Base-by-base conservation (phyloP, 2,113 vertebrate genomes). In the Hypocryptadius cinnamomeus region DNA sequence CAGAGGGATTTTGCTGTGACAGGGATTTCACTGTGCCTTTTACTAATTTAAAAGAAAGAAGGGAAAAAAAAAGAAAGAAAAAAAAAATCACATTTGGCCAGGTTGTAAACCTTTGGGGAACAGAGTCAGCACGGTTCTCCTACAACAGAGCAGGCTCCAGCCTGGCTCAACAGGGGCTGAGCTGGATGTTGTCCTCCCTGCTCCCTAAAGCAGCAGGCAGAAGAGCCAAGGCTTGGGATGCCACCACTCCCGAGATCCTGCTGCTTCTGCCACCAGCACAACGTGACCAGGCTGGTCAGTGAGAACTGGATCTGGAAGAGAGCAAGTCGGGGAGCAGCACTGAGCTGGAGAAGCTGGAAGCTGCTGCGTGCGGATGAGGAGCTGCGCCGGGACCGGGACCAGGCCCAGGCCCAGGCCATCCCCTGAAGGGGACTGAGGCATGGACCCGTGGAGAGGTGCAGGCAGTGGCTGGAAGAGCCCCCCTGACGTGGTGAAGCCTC, bases 401-500 rank as follows among this genome's bases (percentile, higher is more conserved):
- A n/a, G n/a, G n/a, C n/a, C n/a, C n/a, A n/a, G n/a, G n/a, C n/a
- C n/a, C n/a, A n/a, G n/a, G n/a, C n/a, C n/a, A 25, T 4, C 12
- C 13, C 19, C 64, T 8, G 31, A 9, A 10, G 33, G 39, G n/a
- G 24, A 35, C 30, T 6, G 25, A 1, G 25, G 12, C 31, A 37
- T 0, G 3, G 25, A 12, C 27, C 11, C 1, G 0, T 3, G 15
- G 24, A 68, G 13, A 56, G 18, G 35, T 9, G 45, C 40, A 44
- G 47, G 17, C 45, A 71, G 23, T 3, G 23, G 11, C 19, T 61
- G 51, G 5, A 69, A 23, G 40, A 69, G 45, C 16, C 45, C 33
- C 39, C 1, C 1, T 2, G 33, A 24, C 2, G 0, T 6, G 20
- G 15, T 6, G 22, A 31, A 47, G 19, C 7, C 35, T n/a, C n/a